Evolutionary conservation across 2,113 vertebrate species (phyloP).

Genomic region (Pteruthius melanotis): DNA sequence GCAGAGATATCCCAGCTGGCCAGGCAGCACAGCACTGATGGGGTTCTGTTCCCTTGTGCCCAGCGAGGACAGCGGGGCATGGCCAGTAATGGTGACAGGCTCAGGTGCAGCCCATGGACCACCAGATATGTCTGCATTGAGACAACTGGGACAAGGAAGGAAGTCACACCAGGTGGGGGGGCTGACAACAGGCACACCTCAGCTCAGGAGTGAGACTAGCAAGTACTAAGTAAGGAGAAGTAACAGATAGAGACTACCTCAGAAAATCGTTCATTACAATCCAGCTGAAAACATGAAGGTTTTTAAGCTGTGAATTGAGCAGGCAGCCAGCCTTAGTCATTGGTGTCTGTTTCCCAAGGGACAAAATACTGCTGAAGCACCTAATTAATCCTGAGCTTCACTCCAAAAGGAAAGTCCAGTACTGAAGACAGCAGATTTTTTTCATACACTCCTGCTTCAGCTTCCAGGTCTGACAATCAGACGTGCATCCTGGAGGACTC

Average conservation of each 20-base stretch:
- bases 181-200: not conserved
- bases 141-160: not conserved
- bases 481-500: fast-evolving
- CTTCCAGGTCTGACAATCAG: not conserved
- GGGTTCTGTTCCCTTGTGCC: fast-evolving
- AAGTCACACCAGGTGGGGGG: not conserved
- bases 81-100: not conserved
- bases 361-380: not conserved
- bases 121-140: not conserved
- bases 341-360: not conserved
- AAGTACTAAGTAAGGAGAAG: not conserved
- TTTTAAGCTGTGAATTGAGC: not conserved
- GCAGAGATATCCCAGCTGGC: not conserved
- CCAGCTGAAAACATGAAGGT: not conserved
- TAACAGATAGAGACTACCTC: not conserved
- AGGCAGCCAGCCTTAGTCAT: not conserved
- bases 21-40: too few species aligned
- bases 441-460: fast-evolving
- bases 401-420: not conserved
- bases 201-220: not conserved
- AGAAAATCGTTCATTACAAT: not conserved
- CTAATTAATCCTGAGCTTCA: not conserved
- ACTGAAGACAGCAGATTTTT: not conserved
- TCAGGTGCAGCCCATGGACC: not conserved
- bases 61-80: fast-evolving